Evolutionary conservation across 2,888 invertebrate genomes (phyloP).

Genomic region (Hipparchia semele): DNA sequence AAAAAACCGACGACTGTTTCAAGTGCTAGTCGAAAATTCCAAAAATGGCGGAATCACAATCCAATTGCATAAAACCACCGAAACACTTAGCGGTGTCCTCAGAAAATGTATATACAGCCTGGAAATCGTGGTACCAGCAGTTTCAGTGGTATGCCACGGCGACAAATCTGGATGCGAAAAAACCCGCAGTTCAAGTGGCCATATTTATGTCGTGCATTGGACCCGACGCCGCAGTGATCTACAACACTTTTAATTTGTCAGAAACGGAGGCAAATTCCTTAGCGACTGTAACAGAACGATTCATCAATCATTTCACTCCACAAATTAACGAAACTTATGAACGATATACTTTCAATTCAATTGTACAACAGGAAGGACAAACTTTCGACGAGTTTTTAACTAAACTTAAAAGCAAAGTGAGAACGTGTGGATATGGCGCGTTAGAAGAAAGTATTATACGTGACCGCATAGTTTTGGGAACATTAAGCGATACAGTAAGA

Average conservation of each 20-base stretch:
- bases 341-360: slow-evolving; percentile 9
- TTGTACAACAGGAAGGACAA: slow-evolving; percentile 9
- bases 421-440: slow-evolving; percentile 6
- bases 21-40: too few relatives aligned
- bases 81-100: too few relatives aligned
- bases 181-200: slow-evolving; percentile 6
- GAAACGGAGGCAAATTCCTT: too few relatives aligned
- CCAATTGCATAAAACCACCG: too few relatives aligned
- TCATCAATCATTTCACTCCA: too few relatives aligned
- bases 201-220: too few relatives aligned
- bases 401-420: slow-evolving; percentile 15
- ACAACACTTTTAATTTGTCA: too few relatives aligned
- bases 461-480: slow-evolving; percentile 18
- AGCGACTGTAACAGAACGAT: too few relatives aligned
- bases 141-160: slow-evolving; percentile 8
- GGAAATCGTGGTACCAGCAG: slow-evolving; percentile 8
- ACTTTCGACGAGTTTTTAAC: slow-evolving; percentile 9
- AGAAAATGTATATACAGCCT: background rate
- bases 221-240: too few relatives aligned
- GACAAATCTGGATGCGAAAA: slow-evolving; percentile 4
- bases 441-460: slow-evolving; percentile 8
- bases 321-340: background rate
- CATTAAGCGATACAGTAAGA: slow-evolving; percentile 9
- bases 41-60: too few relatives aligned
- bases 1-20: too few relatives aligned